Evolutionary conservation across 2,113 vertebrate genomes (phyloP).

Genomic region (Pelobates fuscus): DNA sequence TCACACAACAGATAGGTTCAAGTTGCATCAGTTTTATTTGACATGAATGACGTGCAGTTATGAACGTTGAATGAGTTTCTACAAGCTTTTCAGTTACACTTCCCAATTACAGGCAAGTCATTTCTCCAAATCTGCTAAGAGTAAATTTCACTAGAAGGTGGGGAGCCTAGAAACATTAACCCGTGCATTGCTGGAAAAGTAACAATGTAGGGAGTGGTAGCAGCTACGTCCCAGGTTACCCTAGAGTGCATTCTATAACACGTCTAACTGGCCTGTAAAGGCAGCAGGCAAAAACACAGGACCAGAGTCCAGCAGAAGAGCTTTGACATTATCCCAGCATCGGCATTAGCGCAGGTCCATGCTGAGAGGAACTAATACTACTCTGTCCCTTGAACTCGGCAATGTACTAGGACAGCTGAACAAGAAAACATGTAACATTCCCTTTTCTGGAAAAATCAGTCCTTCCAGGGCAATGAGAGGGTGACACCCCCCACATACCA

Average conservation of each 20-base stretch:
- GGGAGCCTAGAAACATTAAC: conserved; percentile 10
- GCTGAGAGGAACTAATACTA: neutral
- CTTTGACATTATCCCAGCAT: neutral
- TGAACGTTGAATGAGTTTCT: too few species aligned
- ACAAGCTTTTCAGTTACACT: too few species aligned
- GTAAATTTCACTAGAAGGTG: neutral
- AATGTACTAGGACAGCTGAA: too few species aligned
- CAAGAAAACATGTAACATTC: neutral
- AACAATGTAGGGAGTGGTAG: neutral
- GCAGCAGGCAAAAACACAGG: neutral
- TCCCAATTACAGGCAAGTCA: too few species aligned
- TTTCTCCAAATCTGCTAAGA: too few species aligned
- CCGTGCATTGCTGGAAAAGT: neutral
- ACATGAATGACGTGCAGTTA: neutral
- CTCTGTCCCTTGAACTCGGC: neutral
- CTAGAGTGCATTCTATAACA: neutral
- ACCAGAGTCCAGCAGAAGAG: neutral
- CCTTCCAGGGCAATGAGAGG: neutral
- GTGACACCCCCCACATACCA: neutral
- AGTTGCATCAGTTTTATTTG: neutral
- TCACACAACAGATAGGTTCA: neutral
- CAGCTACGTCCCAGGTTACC: conserved; percentile 8
- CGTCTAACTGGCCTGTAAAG: neutral
- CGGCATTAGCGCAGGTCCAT: neutral
- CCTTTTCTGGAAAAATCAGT: too few species aligned